These are phyloP conservation scores for Cranoglanis bouderius DNA, from an alignment of 2,113 vertebrate genomes.

Conservation along the genomic window DNA sequence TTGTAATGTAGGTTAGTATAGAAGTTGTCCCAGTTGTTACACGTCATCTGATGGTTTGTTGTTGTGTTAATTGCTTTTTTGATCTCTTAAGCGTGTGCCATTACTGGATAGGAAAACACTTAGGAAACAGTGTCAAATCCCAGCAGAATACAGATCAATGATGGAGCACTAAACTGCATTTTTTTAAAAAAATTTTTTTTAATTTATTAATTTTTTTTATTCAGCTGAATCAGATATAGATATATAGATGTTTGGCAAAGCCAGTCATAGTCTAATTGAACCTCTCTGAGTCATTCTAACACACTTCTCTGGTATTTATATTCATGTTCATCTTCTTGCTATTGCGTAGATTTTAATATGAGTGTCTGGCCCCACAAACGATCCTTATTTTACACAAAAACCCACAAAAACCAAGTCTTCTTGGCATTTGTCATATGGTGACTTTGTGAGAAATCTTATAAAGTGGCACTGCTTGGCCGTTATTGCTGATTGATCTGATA, in stretches of 20 bases:
- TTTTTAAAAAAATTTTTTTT: background rate
- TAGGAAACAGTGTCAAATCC: background rate
- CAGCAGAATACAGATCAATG: background rate
- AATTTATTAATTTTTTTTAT: background rate
- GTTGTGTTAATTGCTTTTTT: background rate
- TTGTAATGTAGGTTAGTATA: conserved; percentile 5
- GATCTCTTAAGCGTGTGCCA: background rate
- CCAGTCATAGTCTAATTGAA: background rate
- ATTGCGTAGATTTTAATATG: background rate
- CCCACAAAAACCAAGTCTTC: background rate
- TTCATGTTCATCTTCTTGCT: background rate
- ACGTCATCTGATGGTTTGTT: background rate
- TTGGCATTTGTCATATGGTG: conserved; percentile 1
- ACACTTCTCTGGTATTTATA: background rate
- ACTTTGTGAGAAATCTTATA: conserved; percentile 7
- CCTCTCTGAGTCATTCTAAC: background rate
- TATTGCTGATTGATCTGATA: conserved; percentile 15
- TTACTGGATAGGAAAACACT: background rate
- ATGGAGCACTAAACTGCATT: background rate
- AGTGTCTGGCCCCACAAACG: background rate
- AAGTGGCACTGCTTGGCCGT: background rate
- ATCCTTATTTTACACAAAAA: background rate
- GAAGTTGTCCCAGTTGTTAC: background rate
- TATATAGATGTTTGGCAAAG: background rate
- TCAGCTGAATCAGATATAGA: conserved; percentile 13